Conservation (phyloP, 1,140 invertebrate species). For the Cotesia glomerata region DNA sequence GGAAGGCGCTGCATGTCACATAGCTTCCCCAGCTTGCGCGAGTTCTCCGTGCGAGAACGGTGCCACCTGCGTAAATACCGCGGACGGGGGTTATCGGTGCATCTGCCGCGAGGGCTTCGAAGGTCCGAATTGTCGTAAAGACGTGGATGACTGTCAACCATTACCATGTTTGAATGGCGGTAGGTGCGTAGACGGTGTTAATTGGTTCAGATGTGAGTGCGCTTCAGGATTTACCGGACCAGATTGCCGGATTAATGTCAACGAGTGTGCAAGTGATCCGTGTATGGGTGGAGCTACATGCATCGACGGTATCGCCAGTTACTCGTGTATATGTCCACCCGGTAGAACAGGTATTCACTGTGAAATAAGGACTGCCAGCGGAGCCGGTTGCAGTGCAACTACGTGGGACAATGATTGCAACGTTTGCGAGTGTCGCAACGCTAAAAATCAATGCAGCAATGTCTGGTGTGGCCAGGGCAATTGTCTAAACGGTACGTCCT, state of each 20-base stretch:
- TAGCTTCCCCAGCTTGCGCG: constrained; percentile 75
- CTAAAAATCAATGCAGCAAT: constrained; percentile 79
- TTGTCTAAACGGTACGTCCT: constrained; percentile 68
- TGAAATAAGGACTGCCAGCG: constrained; percentile 63
- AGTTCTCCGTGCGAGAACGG: constrained; percentile 76
- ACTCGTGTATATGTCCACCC: constrained; percentile 80
- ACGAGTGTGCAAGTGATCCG: constrained; percentile 79
- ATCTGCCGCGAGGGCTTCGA: constrained; percentile 73
- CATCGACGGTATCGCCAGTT: constrained; percentile 76
- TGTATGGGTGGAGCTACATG: constrained; percentile 87
- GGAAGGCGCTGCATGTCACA: constrained; percentile 73
- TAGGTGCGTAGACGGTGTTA: constrained; percentile 79
- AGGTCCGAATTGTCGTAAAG: constrained; percentile 69
- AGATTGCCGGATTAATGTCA: constrained; percentile 77
- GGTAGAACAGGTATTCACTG: constrained; percentile 76
- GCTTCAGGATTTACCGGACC: constrained; percentile 76
- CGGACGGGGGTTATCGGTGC: constrained; percentile 73
- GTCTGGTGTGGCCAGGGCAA: constrained; percentile 86
- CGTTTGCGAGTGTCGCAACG: constrained; percentile 77
- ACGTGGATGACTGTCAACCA: constrained; percentile 70
- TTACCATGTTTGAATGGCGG: constrained; percentile 79
- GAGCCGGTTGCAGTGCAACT: constrained; percentile 47
- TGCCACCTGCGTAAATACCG: constrained; percentile 76
- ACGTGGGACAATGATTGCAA: constrained; percentile 79
- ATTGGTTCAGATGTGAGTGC: constrained; percentile 80